Percentiles rank a stretch among this genome's conserved stretches.
phyloP scores from a whole-genome alignment of 2,797 vertebrate species.

The Amazonetta brasiliensis region DNA sequence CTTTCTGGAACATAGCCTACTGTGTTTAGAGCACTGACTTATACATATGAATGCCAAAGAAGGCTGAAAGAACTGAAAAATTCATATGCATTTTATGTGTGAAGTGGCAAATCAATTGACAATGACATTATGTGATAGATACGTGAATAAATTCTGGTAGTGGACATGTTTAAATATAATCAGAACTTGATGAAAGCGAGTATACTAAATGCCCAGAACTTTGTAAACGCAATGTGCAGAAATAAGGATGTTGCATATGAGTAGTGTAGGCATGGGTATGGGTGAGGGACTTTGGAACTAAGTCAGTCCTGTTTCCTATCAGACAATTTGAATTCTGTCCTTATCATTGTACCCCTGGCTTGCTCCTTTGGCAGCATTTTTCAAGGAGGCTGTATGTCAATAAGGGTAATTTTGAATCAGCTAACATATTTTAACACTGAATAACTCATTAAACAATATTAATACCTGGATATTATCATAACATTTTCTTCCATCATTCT shows the following conservation, averaged over 20 bases:
- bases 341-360: not conserved
- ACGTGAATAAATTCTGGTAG: not conserved
- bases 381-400: not conserved
- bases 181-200: not conserved
- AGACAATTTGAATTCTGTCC: not conserved
- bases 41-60: not conserved
- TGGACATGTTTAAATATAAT: not conserved
- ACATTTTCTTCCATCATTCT: not conserved
- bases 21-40: not conserved
- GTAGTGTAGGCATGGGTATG: not conserved
- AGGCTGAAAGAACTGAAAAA: slow-evolving; percentile 7
- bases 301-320: not conserved
- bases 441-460: not conserved
- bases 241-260: not conserved
- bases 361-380: not conserved
- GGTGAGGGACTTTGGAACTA: not conserved
- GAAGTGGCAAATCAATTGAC: not conserved
- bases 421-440: not conserved
- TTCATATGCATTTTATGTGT: not conserved
- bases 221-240: not conserved
- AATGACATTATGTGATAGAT: not conserved
- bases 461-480: not conserved
- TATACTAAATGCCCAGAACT: not conserved
- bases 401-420: not conserved
- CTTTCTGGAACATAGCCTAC: not conserved